A percentile compares a stretch with the other conserved stretches of the same genome.
Evolutionary conservation across 2,113 vertebrate genomes (phyloP).

Genomic region (Myiozetetes cayanensis): DNA sequence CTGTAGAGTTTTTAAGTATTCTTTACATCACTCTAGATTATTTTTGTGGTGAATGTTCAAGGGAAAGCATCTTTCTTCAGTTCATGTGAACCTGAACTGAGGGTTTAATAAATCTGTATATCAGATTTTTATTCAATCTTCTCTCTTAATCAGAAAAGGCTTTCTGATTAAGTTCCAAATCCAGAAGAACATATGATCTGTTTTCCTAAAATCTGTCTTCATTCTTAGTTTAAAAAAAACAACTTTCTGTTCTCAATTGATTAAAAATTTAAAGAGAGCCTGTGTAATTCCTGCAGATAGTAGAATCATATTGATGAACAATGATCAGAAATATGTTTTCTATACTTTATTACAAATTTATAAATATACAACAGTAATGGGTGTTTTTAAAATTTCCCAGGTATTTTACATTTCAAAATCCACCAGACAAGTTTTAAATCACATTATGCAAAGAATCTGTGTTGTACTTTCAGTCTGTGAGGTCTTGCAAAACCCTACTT

Average conservation of each 20-base stretch:
- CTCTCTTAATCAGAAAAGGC: neutral
- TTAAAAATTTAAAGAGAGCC: neutral
- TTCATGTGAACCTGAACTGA: neutral
- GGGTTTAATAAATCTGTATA: neutral
- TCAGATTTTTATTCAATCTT: neutral
- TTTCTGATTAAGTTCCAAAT: neutral
- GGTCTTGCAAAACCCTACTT: neutral
- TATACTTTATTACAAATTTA: neutral
- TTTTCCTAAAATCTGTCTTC: neutral
- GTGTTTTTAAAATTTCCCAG: neutral
- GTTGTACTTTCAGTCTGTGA: neutral
- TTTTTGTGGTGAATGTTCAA: fast-evolving
- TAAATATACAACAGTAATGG: neutral
- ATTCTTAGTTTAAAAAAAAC: neutral
- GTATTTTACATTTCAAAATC: neutral
- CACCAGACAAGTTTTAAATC: neutral
- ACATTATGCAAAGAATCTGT: neutral
- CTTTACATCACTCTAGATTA: neutral
- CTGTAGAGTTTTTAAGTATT: neutral
- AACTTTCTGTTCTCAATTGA: neutral
- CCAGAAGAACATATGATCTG: neutral
- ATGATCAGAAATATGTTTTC: neutral
- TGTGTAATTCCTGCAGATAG: neutral
- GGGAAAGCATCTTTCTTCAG: neutral
- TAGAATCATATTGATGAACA: neutral